Percentiles rank a stretch among this genome's conserved stretches.
Evolutionary conservation across 2,888 invertebrate species (phyloP).

Genomic region (Trichacis sp.): DNA sequence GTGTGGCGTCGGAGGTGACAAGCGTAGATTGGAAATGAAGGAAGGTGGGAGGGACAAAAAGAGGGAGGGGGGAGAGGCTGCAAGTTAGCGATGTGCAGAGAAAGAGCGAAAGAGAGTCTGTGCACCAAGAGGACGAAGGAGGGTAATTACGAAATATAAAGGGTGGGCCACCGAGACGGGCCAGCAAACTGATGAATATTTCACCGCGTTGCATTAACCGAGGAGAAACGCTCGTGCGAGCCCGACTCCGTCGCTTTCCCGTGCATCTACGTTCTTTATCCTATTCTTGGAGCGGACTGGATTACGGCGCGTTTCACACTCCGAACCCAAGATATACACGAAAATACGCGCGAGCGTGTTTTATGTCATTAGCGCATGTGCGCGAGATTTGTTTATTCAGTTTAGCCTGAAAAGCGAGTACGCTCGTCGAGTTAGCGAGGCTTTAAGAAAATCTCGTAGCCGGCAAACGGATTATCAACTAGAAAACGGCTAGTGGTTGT

Average conservation of each 20-base stretch:
- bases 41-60: constrained; percentile 12
- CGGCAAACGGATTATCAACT: constrained; percentile 10
- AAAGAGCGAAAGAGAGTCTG: constrained; percentile 21
- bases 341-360: constrained; percentile 17
- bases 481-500: constrained; percentile 8
- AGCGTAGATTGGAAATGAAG: constrained; percentile 33
- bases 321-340: constrained; percentile 24
- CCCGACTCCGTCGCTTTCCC: constrained; percentile 30
- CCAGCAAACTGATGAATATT: constrained; percentile 67
- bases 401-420: constrained; percentile 1
- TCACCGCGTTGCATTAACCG: constrained; percentile 66
- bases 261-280: constrained; percentile 32
- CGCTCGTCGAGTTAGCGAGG: background rate
- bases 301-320: constrained; percentile 37
- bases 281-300: constrained; percentile 37
- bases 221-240: constrained; percentile 48
- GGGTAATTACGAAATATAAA: constrained; percentile 68
- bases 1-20: constrained; percentile 30
- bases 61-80: no score
- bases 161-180: constrained; percentile 60
- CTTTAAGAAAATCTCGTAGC: constrained; percentile 1
- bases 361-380: constrained; percentile 6
- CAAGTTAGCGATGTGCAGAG: constrained; percentile 26
- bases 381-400: constrained; percentile 5
- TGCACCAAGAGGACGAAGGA: constrained; percentile 50